Evolutionary conservation across 2,797 vertebrate species (phyloP).

Genomic region (Girardinus metallicus): DNA sequence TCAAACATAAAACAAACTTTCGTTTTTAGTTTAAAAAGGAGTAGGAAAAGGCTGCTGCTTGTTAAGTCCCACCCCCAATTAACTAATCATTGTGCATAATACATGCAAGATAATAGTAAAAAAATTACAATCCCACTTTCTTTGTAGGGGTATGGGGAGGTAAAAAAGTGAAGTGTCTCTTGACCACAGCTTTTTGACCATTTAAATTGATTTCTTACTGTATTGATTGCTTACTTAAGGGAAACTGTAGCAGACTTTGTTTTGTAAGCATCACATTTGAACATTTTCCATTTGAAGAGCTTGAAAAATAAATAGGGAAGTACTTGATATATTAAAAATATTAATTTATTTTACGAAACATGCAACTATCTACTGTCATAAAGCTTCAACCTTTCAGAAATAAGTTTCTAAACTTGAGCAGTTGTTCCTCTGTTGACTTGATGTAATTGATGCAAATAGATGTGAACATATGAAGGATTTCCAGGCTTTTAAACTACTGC

Average conservation of each 20-base stretch:
- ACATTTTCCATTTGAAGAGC: not conserved
- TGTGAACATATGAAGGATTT: slow-evolving; percentile 33
- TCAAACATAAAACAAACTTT: too few species aligned
- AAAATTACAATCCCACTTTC: not conserved
- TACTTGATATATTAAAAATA: not conserved
- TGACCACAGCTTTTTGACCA: slow-evolving; percentile 2
- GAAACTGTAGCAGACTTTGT: not conserved
- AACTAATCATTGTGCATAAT: too few species aligned
- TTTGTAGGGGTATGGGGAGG: not conserved
- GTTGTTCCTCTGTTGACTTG: slow-evolving; percentile 15
- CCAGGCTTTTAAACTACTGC: slow-evolving; percentile 38
- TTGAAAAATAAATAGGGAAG: not conserved
- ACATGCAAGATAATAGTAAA: not conserved
- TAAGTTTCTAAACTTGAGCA: not conserved
- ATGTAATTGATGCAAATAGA: slow-evolving; percentile 28
- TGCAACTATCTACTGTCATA: not conserved
- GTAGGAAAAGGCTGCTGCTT: too few species aligned
- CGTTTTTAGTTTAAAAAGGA: too few species aligned
- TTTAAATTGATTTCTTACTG: not conserved
- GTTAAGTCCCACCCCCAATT: too few species aligned
- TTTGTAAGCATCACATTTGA: not conserved
- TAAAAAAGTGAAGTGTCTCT: not conserved
- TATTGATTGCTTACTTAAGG: not conserved
- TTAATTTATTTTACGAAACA: not conserved
- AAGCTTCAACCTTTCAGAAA: not conserved